A percentile compares a stretch with the other conserved stretches of the same genome.
phyloP scores from a whole-genome alignment of 2,113 vertebrate species.

The Bos javanicus region DNA sequence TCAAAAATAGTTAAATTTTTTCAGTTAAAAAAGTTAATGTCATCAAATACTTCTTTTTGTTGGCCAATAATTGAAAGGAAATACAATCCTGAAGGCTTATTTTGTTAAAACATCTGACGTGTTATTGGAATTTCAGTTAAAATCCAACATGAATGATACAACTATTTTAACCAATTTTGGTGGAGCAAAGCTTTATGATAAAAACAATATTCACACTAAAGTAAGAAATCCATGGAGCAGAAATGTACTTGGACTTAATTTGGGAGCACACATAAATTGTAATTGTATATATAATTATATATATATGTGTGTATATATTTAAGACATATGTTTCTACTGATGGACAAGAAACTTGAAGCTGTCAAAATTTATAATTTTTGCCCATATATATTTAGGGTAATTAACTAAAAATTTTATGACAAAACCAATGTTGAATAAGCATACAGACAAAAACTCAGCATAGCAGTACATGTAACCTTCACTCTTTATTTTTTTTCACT shows the following conservation, averaged over 20 bases:
- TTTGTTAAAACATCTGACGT: not conserved
- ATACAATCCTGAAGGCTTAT: not conserved
- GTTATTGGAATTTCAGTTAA: not conserved
- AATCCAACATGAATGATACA: not conserved
- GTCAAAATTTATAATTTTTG: not conserved
- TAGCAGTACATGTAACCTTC: not conserved
- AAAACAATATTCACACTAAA: constrained; percentile 6
- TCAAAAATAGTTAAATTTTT: not conserved
- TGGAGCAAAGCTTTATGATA: not conserved
- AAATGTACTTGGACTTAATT: not conserved
- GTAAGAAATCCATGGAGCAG: not conserved
- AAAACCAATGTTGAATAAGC: not conserved
- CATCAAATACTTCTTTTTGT: not conserved
- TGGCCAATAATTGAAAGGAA: not conserved
- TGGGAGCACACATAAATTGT: not conserved
- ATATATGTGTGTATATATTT: not conserved
- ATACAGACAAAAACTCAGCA: not conserved
- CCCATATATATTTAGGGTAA: not conserved
- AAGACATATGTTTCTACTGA: not conserved
- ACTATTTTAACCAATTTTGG: not conserved
- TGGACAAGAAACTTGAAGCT: not conserved
- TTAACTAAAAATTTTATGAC: not conserved
- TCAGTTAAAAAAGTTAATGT: not conserved
- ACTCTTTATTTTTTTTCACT: not conserved
- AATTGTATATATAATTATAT: not conserved